Base-by-base conservation (phyloP, 92 coral and sea anemone species). In the Porites rus region DNA sequence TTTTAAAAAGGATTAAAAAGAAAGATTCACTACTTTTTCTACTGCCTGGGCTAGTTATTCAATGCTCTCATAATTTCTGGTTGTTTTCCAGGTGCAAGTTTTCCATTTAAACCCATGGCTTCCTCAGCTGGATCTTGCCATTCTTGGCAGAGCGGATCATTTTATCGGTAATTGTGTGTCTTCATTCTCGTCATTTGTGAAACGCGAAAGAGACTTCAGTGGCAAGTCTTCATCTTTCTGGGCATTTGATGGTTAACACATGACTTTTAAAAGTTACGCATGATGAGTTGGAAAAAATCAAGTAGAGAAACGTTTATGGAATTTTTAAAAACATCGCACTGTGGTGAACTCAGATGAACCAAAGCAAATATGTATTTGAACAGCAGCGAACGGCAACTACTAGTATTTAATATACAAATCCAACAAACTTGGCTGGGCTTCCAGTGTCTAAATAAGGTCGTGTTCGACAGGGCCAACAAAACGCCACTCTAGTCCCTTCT, bases 81-180 rank as follows among this genome's bases (percentile, higher is more conserved):
- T 19, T 3, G 21, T n/a, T 14, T 69, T 69, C 7, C 88, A 94
- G 98, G 94, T 92, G 1, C 83, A 73, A 61, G 92, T 93, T 51
- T 83, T 88, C 67, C 94, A 94, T 86, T 79, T 88, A 1, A 94
- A 94, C 43, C 98, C 98, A 16, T 86, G 86, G 86, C 84, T 95
- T 18, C 98, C 96, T 8, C 96, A 93, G 79, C 25, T 95, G 19
- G 98, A 93, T 65, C 90, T 93, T 17, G 96, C 93, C 13, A 93
- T 95, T 51, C 95, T 95, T 22, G 98, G 91, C 28, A 91, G 90
- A 86, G 89, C 98, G n/a, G 86, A 93, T 88, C 86, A 91, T 69
- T 95, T 95, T 74, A 95, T 95, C 43, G 98, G 98, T 12, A 95
- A 94, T 76, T 94, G 96, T 63, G 94, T 94, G n/a, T 94, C 98